A percentile compares a stretch with the other conserved stretches of the same genome.
Conservation (phyloP, 2,888 invertebrate species). For the Heliconius charithonia region DNA sequence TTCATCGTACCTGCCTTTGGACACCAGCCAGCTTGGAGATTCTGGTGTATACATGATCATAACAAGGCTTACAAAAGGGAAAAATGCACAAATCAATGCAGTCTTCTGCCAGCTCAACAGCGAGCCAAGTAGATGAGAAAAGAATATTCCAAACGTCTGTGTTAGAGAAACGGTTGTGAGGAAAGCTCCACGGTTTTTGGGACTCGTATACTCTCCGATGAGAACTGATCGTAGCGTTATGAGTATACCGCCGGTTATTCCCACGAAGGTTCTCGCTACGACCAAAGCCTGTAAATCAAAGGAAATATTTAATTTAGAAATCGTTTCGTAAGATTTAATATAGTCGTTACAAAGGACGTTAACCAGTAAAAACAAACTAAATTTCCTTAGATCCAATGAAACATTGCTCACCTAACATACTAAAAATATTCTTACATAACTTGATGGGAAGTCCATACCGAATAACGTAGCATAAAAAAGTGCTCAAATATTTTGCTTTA, state of each 20-base stretch:
- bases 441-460: too few species aligned
- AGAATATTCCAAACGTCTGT: constrained; percentile 84
- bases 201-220: constrained; percentile 83
- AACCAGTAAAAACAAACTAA: too few species aligned
- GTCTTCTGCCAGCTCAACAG: constrained; percentile 82
- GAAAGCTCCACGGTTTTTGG: constrained; percentile 84
- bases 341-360: not conserved
- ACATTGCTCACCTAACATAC: too few species aligned
- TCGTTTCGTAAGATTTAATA: not conserved
- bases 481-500: too few species aligned
- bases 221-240: constrained; percentile 76
- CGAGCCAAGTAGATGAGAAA: constrained; percentile 85
- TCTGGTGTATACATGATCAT: constrained; percentile 79
- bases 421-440: too few species aligned
- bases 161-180: constrained; percentile 83
- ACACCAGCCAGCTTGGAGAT: constrained; percentile 86
- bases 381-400: too few species aligned
- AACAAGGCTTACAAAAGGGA: constrained; percentile 74
- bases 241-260: constrained; percentile 80
- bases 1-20: constrained; percentile 77
- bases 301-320: not conserved
- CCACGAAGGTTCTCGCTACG: constrained; percentile 63
- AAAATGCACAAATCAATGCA: constrained; percentile 73
- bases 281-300: constrained; percentile 57
- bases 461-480: too few species aligned